Percentiles rank a stretch among this genome's conserved stretches.
phyloP scores from a whole-genome alignment of 2,888 invertebrate genomes.

The Gymnocheta viridis region DNA sequence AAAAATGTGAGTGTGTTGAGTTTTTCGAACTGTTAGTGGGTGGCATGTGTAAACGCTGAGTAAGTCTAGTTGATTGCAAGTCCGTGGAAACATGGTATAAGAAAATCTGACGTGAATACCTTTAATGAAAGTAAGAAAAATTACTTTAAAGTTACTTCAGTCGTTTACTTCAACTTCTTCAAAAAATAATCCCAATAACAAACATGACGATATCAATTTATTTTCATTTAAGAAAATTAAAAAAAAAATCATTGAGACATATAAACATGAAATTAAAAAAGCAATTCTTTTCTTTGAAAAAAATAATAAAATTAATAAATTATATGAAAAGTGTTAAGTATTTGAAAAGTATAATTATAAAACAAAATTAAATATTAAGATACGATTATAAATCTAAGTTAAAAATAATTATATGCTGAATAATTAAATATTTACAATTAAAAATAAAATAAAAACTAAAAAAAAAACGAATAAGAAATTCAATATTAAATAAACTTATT shows the following conservation, averaged over 20 bases:
- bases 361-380: slow-evolving; percentile 48
- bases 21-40: too few species aligned
- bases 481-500: not conserved
- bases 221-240: slow-evolving; percentile 20
- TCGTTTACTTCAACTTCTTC: slow-evolving; percentile 3
- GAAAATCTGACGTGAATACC: too few species aligned
- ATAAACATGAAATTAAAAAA: slow-evolving; percentile 71
- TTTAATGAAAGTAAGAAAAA: not conserved
- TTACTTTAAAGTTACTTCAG: not conserved
- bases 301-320: slow-evolving; percentile 35
- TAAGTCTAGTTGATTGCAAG: too few species aligned
- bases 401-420: slow-evolving; percentile 55
- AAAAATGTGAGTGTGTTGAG: too few species aligned
- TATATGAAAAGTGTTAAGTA: slow-evolving; percentile 55
- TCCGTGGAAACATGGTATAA: too few species aligned
- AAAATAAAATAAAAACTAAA: slow-evolving; percentile 52
- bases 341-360: slow-evolving; percentile 67
- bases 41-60: too few species aligned
- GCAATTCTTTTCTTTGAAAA: slow-evolving; percentile 78
- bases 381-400: slow-evolving; percentile 44
- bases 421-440: slow-evolving; percentile 64
- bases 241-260: slow-evolving; percentile 54
- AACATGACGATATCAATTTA: slow-evolving; percentile 18
- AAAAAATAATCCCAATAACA: not conserved
- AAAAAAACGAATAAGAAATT: too few species aligned